phyloP scores from a whole-genome alignment of 2,113 vertebrate species.

The Lampris megalopsis region DNA sequence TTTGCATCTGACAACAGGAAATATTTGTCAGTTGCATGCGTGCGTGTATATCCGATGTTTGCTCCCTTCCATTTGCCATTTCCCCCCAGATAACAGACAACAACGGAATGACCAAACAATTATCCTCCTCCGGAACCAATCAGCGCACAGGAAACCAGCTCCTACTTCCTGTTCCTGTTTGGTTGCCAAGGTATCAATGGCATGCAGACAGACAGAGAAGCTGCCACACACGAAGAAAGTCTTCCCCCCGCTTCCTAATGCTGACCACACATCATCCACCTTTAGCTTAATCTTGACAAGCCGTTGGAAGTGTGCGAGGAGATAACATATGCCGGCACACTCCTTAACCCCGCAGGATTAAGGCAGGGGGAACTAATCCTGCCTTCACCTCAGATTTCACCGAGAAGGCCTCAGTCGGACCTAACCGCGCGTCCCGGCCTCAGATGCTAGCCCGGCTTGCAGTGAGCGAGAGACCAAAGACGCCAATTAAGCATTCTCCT shows the following conservation, averaged over 20 bases:
- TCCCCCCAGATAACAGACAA: neutral
- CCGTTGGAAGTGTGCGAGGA: neutral
- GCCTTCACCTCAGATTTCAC: conserved; percentile 34
- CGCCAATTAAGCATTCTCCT: conserved; percentile 64
- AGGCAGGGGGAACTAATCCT: conserved; percentile 62
- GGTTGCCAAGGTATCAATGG: conserved; percentile 43
- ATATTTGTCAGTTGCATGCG: neutral
- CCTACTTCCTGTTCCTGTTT: conserved; percentile 72
- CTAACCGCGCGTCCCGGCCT: neutral
- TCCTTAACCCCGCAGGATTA: conserved; percentile 69
- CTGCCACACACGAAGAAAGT: neutral
- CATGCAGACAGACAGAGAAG: conserved; percentile 16
- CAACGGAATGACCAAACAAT: conserved; percentile 48
- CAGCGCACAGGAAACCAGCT: conserved; percentile 57
- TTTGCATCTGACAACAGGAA: neutral
- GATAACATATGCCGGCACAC: conserved; percentile 53
- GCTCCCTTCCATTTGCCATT: neutral
- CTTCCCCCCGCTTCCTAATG: neutral
- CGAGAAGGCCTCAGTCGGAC: neutral
- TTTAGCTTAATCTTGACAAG: conserved; percentile 51
- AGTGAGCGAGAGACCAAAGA: neutral
- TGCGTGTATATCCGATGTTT: neutral
- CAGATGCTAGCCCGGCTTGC: neutral
- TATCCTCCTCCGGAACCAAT: conserved; percentile 58
- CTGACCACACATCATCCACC: conserved; percentile 8